Evolutionary conservation across 2,113 vertebrate species (phyloP), one percentile per base, ranked within the genome.

Genomic region (Pituophis catenifer): DNA sequence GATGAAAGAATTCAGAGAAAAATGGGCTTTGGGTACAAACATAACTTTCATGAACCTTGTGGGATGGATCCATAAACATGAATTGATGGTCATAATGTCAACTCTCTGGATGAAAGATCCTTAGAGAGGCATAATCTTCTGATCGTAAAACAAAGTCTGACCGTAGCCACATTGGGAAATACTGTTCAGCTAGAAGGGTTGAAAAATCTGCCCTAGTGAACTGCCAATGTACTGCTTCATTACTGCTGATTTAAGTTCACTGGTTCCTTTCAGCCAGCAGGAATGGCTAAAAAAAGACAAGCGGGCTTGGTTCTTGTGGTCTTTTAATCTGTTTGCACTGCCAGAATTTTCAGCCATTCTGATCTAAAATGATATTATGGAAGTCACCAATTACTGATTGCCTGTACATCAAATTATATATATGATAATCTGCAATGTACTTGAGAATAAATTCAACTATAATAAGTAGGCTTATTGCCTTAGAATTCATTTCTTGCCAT

Each of bases 11-110:
- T 93, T 58, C 93, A 90, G 89, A 88, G 86, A 44, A 70, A 89
- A 89, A 91, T 85, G 92, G 94, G 65, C 93, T 94, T 62, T 91
- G 86, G 75, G 90, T 91, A 62, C 57, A 96, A 91, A 23, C 38
- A 52, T 86, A 89, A 52, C 96, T 85, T 90, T 89, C 33, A 4
- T 58, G 17, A 75, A 33, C 3, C 5, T 55, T 70, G 7, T 48
- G 24, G 91, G 33, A 8, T 65, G 38, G 38, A 48, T 38, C 38
- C 54, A 33, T 44, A 55, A 19, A 86, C 38, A 50, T 62, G 33
- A 85, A 91, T 38, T n/a, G n/a, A 87, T 48, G 8, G 29, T 33
- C 13, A 75, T 55, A 89, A 81, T 93, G 48, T 93, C 9, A 65
- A 92, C 85, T 75, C 11, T 29, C 85, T 91, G 9, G 85, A 29